phyloP scores from a whole-genome alignment of 2,113 vertebrate species.

The Ia io region DNA sequence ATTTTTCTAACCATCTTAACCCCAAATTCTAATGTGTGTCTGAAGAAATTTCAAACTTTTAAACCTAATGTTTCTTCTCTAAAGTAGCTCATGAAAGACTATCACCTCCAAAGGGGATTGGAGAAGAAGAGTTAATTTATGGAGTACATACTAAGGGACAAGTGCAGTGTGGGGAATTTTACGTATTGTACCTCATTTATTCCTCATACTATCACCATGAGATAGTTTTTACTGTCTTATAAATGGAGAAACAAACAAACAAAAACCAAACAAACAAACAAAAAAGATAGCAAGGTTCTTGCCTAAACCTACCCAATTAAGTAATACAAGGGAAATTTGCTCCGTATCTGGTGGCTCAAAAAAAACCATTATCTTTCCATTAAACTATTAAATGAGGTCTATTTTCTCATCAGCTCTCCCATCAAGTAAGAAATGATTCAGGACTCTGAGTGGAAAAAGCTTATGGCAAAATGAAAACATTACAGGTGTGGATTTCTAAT shows the following conservation, averaged over 20 bases:
- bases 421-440: neutral
- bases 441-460: neutral
- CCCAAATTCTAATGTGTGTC: neutral
- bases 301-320: neutral
- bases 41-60: neutral
- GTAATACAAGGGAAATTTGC: neutral
- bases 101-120: neutral
- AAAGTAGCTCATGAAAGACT: neutral
- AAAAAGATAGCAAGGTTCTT: neutral
- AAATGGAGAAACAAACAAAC: neutral
- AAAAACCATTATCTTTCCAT: neutral
- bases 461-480: neutral
- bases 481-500: neutral
- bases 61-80: neutral
- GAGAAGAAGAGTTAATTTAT: neutral
- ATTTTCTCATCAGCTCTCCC: neutral
- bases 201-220: neutral
- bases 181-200: neutral
- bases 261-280: neutral
- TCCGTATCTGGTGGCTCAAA: neutral
- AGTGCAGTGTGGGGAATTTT: neutral
- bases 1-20: neutral
- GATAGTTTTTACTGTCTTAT: neutral
- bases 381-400: neutral
- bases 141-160: neutral